Evolutionary conservation across 2,888 invertebrate species (phyloP).

Genomic region (Macaria liturata): DNA sequence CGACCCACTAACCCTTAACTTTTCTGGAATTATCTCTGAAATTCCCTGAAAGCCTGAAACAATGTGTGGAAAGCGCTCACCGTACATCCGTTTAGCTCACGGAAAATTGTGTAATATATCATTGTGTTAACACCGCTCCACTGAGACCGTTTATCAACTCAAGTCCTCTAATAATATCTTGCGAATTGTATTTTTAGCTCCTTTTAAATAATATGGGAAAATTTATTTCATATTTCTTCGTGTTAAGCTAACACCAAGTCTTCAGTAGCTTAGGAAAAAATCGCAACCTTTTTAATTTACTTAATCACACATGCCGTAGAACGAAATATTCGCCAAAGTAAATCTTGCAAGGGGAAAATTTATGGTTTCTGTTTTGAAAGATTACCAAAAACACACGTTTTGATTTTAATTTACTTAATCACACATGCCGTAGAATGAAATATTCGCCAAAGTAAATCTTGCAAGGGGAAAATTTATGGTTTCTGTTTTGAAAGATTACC

Average conservation of each 20-base stretch:
- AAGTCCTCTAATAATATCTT: conserved; percentile 64
- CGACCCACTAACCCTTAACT: conserved; percentile 9
- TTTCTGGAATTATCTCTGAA: conserved; percentile 21
- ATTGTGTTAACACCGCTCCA: conserved; percentile 67
- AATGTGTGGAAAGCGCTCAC: conserved; percentile 50
- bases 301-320: too few species aligned
- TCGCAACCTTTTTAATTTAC: too few species aligned
- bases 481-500: background rate
- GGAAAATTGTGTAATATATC: conserved; percentile 78
- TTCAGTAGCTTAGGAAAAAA: too few species aligned
- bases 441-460: too few species aligned
- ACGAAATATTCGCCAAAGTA: too few species aligned
- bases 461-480: too few species aligned
- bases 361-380: too few species aligned
- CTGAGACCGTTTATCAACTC: conserved; percentile 71
- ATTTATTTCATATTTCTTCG: background rate
- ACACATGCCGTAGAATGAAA: too few species aligned
- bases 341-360: too few species aligned
- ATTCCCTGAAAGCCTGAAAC: conserved; percentile 7
- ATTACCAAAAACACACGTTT: conserved; percentile 12
- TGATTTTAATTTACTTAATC: too few species aligned
- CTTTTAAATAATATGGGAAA: conserved; percentile 13
- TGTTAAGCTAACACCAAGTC: too few species aligned
- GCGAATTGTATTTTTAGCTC: conserved; percentile 33
- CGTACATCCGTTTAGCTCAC: conserved; percentile 70